Conservation (phyloP, 53 echinoderm and acorn worm species). For the Antedon mediterranea region DNA sequence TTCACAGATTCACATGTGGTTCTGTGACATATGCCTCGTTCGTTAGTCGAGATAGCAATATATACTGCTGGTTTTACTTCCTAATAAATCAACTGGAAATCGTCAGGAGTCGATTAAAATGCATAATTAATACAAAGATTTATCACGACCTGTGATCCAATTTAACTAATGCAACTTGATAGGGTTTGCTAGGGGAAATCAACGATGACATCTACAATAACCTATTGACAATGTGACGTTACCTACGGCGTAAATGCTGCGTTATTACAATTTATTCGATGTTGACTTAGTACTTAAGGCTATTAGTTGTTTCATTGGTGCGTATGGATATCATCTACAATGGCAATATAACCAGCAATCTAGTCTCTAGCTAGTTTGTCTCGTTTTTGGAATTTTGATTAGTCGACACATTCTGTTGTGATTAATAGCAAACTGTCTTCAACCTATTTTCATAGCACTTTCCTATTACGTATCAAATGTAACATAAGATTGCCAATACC, state of each 20-base stretch:
- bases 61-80: not conserved
- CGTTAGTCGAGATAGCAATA: not conserved
- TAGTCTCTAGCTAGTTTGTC: too few relatives aligned
- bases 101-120: not conserved
- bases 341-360: too few relatives aligned
- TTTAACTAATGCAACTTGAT: not conserved
- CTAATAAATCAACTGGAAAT: not conserved
- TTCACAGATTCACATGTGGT: not conserved
- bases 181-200: not conserved
- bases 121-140: not conserved
- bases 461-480: not conserved
- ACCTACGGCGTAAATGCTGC: not conserved
- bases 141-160: not conserved
- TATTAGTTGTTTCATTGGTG: too few relatives aligned
- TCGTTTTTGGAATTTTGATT: too few relatives aligned
- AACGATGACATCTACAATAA: not conserved
- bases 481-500: not conserved
- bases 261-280: not conserved
- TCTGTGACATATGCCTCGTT: not conserved
- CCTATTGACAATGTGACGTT: not conserved
- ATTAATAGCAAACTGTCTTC: not conserved
- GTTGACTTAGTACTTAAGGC: too few relatives aligned
- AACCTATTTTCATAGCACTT: not conserved
- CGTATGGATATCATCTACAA: too few relatives aligned
- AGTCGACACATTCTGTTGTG: not conserved